Evolutionary conservation across 1,140 invertebrate species (phyloP).

Genomic region (Apis mellifera): DNA sequence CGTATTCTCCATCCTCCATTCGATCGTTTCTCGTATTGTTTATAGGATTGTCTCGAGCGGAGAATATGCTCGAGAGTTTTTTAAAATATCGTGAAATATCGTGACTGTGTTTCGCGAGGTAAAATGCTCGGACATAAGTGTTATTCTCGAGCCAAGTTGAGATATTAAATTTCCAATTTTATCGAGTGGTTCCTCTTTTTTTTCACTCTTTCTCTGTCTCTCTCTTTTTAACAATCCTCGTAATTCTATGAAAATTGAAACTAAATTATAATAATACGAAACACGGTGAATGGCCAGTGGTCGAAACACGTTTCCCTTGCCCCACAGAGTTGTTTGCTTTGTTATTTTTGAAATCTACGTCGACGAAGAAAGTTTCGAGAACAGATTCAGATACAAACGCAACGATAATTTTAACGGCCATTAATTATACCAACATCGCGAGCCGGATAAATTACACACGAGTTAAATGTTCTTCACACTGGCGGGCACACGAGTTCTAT

Average conservation of each 20-base stretch:
- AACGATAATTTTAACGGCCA: slow-evolving; percentile 40
- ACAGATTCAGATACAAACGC: slow-evolving; percentile 1
- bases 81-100: slow-evolving; percentile 14
- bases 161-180: slow-evolving; percentile 3
- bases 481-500: slow-evolving; percentile 56
- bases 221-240: too few relatives aligned
- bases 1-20: background rate
- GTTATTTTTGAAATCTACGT: background rate
- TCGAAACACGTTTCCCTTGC: background rate
- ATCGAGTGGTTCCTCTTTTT: background rate
- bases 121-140: background rate
- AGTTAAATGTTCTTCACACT: slow-evolving; percentile 42
- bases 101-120: background rate
- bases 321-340: background rate
- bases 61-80: background rate
- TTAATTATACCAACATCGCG: slow-evolving; percentile 51
- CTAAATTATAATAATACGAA: too few relatives aligned
- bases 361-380: background rate
- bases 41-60: slow-evolving; percentile 11
- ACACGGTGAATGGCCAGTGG: background rate
- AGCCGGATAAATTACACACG: slow-evolving; percentile 60
- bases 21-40: slow-evolving; percentile 6
- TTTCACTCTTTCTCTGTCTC: too few relatives aligned
- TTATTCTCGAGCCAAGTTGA: background rate
- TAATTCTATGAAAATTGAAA: too few relatives aligned